Conservation (phyloP, 2,888 invertebrate genomes). For the Rosalia funebris region DNA sequence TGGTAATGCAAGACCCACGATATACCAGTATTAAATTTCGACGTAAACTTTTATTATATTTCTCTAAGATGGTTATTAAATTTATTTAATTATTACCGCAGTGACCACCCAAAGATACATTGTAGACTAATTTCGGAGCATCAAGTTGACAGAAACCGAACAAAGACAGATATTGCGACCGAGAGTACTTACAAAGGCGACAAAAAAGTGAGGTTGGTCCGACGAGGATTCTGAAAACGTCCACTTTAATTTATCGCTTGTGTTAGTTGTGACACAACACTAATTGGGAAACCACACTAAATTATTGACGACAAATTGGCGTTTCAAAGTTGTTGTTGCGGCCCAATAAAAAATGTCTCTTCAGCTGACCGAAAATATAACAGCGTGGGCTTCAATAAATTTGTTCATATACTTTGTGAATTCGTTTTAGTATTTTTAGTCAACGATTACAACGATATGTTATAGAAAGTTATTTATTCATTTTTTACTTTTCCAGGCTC, state of each 20-base stretch:
- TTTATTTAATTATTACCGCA: slow-evolving; percentile 16
- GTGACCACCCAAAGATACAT: slow-evolving; percentile 16
- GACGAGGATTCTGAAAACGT: slow-evolving; percentile 41
- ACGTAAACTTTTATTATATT: slow-evolving; percentile 2
- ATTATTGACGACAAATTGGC: slow-evolving; percentile 41
- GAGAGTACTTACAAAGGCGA: slow-evolving; percentile 10
- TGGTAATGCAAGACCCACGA: too few relatives aligned
- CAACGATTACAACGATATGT: too few relatives aligned
- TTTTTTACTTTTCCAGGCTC: too few relatives aligned
- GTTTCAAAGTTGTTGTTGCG: slow-evolving; percentile 16
- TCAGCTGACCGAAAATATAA: slow-evolving; percentile 1
- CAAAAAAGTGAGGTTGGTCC: slow-evolving; percentile 25
- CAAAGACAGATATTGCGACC: background rate
- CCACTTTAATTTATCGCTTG: slow-evolving; percentile 56
- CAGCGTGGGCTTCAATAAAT: background rate
- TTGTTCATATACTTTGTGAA: too few relatives aligned
- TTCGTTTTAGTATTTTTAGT: too few relatives aligned
- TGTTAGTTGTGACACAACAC: slow-evolving; percentile 54
- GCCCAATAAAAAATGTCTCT: slow-evolving; percentile 13
- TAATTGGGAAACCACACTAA: slow-evolving; percentile 51
- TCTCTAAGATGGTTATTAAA: slow-evolving; percentile 2
- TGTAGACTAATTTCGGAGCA: background rate
- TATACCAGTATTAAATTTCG: slow-evolving; percentile 3
- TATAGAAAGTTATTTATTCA: too few relatives aligned
- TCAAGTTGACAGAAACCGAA: slow-evolving; percentile 5